Evolutionary conservation across 2,113 vertebrate genomes (phyloP).

Genomic region (Azemiops feae): DNA sequence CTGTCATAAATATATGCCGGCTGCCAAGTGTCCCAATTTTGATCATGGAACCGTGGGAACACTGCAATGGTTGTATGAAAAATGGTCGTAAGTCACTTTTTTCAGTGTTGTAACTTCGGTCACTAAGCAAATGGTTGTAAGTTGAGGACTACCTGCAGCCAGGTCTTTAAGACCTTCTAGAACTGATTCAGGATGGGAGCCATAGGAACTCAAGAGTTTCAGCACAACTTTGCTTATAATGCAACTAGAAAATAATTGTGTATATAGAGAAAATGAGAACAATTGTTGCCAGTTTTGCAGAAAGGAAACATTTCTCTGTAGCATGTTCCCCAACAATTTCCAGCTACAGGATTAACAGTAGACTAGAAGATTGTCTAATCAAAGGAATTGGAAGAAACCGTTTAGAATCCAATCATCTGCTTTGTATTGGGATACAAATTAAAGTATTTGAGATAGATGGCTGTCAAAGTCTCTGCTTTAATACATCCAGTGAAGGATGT

Average conservation of each 20-base stretch:
- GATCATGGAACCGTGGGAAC: not conserved
- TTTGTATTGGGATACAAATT: not conserved
- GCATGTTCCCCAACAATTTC: not conserved
- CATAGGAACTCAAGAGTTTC: not conserved
- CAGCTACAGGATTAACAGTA: not conserved
- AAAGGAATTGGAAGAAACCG: not conserved
- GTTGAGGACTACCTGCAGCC: not conserved
- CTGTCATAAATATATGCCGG: not conserved
- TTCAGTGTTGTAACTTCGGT: not conserved
- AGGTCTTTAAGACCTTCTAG: not conserved
- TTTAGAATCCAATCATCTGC: not conserved
- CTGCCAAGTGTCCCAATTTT: not conserved
- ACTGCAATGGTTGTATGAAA: not conserved
- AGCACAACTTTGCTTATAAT: not conserved
- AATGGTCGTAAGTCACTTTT: not conserved
- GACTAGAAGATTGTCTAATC: not conserved
- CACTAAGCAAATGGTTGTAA: not conserved
- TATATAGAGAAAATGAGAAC: not conserved
- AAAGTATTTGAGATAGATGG: not conserved
- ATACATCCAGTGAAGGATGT: not conserved
- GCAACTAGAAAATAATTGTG: not conserved
- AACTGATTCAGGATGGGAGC: not conserved
- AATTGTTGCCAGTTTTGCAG: not conserved
- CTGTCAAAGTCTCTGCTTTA: not conserved
- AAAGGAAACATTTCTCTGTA: not conserved